A percentile compares a stretch with the other conserved stretches of the same genome.
phyloP scores from a whole-genome alignment of 2,113 vertebrate species.

The Bujurquina vittata region DNA sequence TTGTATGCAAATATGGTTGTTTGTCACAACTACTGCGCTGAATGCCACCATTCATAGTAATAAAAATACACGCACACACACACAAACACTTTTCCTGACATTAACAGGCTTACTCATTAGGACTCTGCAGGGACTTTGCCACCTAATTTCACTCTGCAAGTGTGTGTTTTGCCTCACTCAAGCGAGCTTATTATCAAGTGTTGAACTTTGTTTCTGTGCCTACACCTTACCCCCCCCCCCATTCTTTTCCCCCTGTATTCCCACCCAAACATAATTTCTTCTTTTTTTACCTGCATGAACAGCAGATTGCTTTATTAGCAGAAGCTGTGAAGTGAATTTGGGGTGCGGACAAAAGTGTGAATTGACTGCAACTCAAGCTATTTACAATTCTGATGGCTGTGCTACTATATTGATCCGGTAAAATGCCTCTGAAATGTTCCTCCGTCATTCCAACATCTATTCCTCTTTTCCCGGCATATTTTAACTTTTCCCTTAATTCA shows the following conservation, averaged over 20 bases:
- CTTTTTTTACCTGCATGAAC: conserved; percentile 7
- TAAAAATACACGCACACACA: neutral
- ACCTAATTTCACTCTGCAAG: neutral
- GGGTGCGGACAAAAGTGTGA: conserved; percentile 14
- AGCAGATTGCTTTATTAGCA: conserved; percentile 36
- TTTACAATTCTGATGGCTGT: conserved; percentile 42
- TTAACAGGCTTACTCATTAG: conserved; percentile 42
- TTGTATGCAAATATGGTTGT: conserved; percentile 26
- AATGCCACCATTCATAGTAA: neutral
- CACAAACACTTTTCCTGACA: conserved; percentile 8
- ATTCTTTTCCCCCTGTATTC: neutral
- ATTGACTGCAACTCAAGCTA: conserved; percentile 53
- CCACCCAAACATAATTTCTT: neutral
- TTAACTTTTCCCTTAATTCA: neutral
- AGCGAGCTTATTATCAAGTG: conserved; percentile 16
- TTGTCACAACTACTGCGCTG: neutral
- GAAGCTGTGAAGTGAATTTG: conserved; percentile 39
- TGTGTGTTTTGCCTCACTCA: conserved; percentile 8
- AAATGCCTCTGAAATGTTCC: conserved; percentile 35
- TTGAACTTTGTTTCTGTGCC: neutral
- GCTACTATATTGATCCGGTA: conserved; percentile 52
- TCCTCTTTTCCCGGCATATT: neutral
- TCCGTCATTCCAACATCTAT: neutral
- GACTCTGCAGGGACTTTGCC: conserved; percentile 8
- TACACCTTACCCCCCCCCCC: neutral